Base-by-base conservation (phyloP, 2,888 invertebrate species). In the Elysia crispata region DNA sequence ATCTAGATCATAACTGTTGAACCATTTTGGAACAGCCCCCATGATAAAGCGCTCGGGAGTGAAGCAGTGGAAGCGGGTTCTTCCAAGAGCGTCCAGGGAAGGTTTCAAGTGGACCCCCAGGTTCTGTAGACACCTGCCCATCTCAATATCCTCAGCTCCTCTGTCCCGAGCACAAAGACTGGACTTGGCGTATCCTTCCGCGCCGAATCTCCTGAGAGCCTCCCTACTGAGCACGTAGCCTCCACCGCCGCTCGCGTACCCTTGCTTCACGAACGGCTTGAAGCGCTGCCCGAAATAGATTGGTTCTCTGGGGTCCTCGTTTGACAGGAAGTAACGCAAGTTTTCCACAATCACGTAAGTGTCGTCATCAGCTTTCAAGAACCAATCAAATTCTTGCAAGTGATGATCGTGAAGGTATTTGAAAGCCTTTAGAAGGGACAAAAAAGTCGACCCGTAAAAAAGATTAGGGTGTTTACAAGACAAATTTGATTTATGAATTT, bases 351-450 rank as follows among this genome's bases (percentile, higher is more conserved):
- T 94, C 67, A 98, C 97, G 92, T 97, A 98, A 94, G 98, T 98
- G 90, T 99, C 98, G 92, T 98, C 98, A 89, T 99, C 98, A n/a
- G 98, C 98, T 92, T 99, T 99, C 88, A 98, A 93, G 91, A 99
- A 98, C 98, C 98, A 98, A 92, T 98, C 98, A 1, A 96, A 96
- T 79, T 97, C 95, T 86, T 97, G 94, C 77, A 95, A 93, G 91
- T 97, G 88, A 76, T 97, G 94, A 85, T 96, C 94, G 90, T 97
- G 96, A 33, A 96, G 70, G 25, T n/a, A n/a, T n/a, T n/a, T n/a
- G n/a, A n/a, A n/a, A n/a, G n/a, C n/a, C n/a, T n/a, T n/a, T n/a
- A n/a, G n/a, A n/a, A n/a, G n/a, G n/a, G n/a, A n/a, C n/a, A n/a
- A n/a, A n/a, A n/a, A n/a, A n/a, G n/a, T n/a, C n/a, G n/a, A n/a